Evolutionary conservation across 2,888 invertebrate genomes (phyloP).

Genomic region (Graphium colonna): DNA sequence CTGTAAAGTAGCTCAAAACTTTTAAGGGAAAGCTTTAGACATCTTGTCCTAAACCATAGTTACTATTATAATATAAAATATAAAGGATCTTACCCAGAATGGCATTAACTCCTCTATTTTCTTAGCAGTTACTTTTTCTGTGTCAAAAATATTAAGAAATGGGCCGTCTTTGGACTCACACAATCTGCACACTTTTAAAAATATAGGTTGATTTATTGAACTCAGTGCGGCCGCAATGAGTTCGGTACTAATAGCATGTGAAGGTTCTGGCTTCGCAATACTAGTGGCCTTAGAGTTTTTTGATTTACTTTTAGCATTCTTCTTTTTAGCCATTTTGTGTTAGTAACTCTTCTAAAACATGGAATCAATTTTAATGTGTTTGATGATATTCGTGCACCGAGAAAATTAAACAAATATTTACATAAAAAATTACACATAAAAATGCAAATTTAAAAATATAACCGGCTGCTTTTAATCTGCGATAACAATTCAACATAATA

Average conservation of each 20-base stretch:
- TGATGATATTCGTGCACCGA: not conserved
- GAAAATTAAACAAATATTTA: too few species aligned
- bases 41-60: too few species aligned
- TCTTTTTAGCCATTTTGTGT: conserved; percentile 56
- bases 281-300: conserved; percentile 35
- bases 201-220: conserved; percentile 40
- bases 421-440: too few species aligned
- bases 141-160: conserved; percentile 70
- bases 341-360: conserved; percentile 15
- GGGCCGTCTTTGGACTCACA: conserved; percentile 73
- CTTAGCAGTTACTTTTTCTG: conserved; percentile 61
- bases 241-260: conserved; percentile 34
- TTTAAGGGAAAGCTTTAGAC: conserved; percentile 1
- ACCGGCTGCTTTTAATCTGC: too few species aligned
- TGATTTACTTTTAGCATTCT: conserved; percentile 38
- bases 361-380: not conserved
- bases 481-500: too few species aligned
- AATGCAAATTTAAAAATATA: too few species aligned
- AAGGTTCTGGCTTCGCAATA: conserved; percentile 26
- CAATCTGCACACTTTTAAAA: conserved; percentile 64
- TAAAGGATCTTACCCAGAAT: conserved; percentile 54
- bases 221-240: conserved; percentile 44
- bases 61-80: not conserved
- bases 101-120: conserved; percentile 71
- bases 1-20: too few species aligned